Base-by-base conservation (phyloP, 2,113 vertebrate genomes). In the Vulpes vulpes region DNA sequence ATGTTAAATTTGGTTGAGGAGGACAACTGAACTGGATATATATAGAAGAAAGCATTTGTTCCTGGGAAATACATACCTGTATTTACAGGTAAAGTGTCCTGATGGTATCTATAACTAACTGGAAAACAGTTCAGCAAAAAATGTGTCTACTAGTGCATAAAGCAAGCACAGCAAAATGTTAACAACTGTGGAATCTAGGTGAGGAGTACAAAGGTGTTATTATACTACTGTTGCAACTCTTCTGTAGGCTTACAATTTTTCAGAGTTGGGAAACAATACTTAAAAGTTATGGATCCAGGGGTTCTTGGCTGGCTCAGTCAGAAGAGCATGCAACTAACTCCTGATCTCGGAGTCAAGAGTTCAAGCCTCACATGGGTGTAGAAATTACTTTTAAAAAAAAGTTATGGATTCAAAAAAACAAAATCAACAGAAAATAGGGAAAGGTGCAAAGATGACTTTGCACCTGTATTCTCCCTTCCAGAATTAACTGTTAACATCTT, bases 361-460 rank as follows among this genome's bases (percentile, higher is more conserved):
- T 74, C 22, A 74, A 74, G 73, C 73, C 43, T 14, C 23, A 49
- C 12, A 0, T 76, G 38, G 23, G 73, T 16, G 43, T 27, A 27
- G 23, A 49, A 49, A 76, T 49, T 76, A 76, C 73, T 76, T 27
- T 16, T 43, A 74, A 43, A 17, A 17, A 14, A 57, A 76, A 78
- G 27, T 53, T 49, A 73, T 49, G 30, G 51, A 88, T 69, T 80
- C 16, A 32, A 76, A 62, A 65, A n/a, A n/a, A 38, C 51, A 89
- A 89, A 51, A 90, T n/a, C 35, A 93, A 51, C 17, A 94, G 19
- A 89, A 83, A 82, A 96, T n/a, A 59, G 20, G 27, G 53, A 93
- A 67, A 91, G 11, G 10, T 67, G 9, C 62, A 94, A 94, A 78
- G 87, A 60, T 76, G 71, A 91, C 32, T 81, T 57, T 62, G 20